Percentiles rank a stretch among this genome's conserved stretches.
Evolutionary conservation across 2,888 invertebrate genomes (phyloP).

Genomic region (Sinohyriopsis cumingii): DNA sequence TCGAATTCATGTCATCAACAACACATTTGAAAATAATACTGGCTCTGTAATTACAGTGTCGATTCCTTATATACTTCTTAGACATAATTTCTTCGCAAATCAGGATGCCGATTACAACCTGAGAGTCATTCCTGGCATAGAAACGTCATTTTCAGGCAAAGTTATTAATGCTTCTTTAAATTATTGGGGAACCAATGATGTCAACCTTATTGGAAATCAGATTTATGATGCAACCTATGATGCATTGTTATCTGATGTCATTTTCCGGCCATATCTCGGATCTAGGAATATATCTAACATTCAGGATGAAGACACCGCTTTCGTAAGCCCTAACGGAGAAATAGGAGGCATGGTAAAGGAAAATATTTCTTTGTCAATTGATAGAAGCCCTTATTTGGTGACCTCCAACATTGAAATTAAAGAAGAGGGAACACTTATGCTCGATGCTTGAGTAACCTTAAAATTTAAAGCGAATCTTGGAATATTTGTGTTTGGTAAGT

Average conservation of each 20-base stretch:
- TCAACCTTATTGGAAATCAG: constrained; percentile 13
- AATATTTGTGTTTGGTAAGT: not conserved
- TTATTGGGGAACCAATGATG: constrained; percentile 31
- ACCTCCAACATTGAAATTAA: constrained; percentile 23
- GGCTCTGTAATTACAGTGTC: constrained; percentile 10
- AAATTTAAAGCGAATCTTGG: constrained; percentile 17
- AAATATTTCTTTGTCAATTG: constrained; percentile 8
- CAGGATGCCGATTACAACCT: constrained; percentile 18
- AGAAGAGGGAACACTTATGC: constrained; percentile 10
- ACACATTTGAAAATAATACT: constrained; percentile 17
- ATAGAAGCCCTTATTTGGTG: constrained; percentile 23
- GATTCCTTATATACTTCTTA: constrained; percentile 11
- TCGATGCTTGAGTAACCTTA: constrained; percentile 29
- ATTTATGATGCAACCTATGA: constrained; percentile 28
- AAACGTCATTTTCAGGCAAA: not conserved
- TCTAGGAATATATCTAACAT: constrained; percentile 20
- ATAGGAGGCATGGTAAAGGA: constrained; percentile 26
- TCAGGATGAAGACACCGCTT: constrained; percentile 10
- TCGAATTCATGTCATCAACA: not conserved
- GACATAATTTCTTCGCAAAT: constrained; percentile 28
- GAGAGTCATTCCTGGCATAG: constrained; percentile 1
- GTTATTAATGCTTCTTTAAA: constrained; percentile 28
- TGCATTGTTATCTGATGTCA: constrained; percentile 12
- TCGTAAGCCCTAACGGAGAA: constrained; percentile 17
- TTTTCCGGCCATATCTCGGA: constrained; percentile 24